Conservation (phyloP, 1,140 invertebrate genomes). For the Sitophilus oryzae region DNA sequence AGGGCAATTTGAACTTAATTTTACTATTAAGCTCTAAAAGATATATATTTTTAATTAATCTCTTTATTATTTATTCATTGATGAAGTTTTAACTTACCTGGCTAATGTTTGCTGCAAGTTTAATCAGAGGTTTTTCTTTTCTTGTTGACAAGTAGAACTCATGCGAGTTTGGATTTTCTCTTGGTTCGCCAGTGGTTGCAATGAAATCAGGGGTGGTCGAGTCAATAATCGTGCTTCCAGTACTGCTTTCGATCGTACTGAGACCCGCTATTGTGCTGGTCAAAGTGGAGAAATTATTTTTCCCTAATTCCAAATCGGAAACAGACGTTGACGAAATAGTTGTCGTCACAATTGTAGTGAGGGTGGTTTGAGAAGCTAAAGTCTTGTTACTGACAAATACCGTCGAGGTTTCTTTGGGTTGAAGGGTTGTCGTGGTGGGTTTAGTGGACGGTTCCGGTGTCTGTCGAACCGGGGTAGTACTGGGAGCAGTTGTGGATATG, state of each 20-base stretch:
- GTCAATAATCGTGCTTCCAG: constrained; percentile 29
- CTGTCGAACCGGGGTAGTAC: constrained; percentile 13
- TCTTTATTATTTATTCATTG: no score
- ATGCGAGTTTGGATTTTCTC: constrained; percentile 44
- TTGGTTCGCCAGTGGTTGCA: constrained; percentile 48
- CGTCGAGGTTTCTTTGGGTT: constrained; percentile 1
- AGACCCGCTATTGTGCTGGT: constrained; percentile 7
- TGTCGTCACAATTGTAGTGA: constrained; percentile 8
- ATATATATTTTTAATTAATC: no score
- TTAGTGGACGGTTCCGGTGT: constrained; percentile 17
- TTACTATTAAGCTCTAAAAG: no score
- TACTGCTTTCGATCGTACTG: constrained; percentile 23
- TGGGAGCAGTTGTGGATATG: constrained; percentile 9
- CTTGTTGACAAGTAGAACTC: constrained; percentile 39
- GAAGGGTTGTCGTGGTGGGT: constrained; percentile 3
- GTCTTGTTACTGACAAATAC: constrained; percentile 25
- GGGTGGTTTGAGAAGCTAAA: constrained; percentile 10
- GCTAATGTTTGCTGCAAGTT: constrained; percentile 49
- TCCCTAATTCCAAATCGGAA: constrained; percentile 1
- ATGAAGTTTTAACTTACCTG: constrained; percentile 46
- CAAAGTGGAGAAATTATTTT: constrained; percentile 10
- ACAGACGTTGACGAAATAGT: constrained; percentile 14
- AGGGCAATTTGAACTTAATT: no score
- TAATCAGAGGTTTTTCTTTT: constrained; percentile 49
- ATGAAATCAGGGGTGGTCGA: constrained; percentile 37